Conservation (phyloP, 2,888 invertebrate species). For the Erebia palarica region DNA sequence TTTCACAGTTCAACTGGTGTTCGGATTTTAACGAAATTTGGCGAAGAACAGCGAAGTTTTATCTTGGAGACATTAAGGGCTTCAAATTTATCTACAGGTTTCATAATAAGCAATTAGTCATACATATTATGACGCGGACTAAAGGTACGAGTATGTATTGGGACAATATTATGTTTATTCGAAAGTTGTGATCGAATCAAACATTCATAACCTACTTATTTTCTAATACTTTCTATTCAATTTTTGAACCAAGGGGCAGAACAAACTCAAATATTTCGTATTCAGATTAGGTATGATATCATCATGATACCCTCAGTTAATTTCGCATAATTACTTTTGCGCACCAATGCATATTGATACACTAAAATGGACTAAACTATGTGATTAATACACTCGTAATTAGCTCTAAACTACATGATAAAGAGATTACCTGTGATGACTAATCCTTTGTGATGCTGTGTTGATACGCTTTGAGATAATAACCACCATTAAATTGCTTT, state of each 20-base stretch:
- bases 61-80: too few relatives aligned
- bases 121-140: neutral
- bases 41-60: too few relatives aligned
- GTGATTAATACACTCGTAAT: slow-evolving; percentile 30
- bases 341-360: slow-evolving; percentile 23
- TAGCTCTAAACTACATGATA: slow-evolving; percentile 32
- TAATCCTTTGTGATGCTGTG: slow-evolving; percentile 34
- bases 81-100: neutral
- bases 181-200: too few relatives aligned
- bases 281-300: neutral
- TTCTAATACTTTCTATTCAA: neutral
- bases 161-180: too few relatives aligned
- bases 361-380: slow-evolving; percentile 22
- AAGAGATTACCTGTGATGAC: slow-evolving; percentile 31
- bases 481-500: slow-evolving; percentile 27
- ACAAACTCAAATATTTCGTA: neutral
- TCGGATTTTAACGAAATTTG: too few relatives aligned
- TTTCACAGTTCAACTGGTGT: too few relatives aligned
- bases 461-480: slow-evolving; percentile 28
- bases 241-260: neutral
- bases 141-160: neutral
- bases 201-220: too few relatives aligned
- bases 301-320: neutral
- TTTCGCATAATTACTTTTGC: slow-evolving; percentile 20
- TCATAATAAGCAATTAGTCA: neutral